These are phyloP conservation scores for Ctenicera cuprea DNA, from an alignment of 2,888 invertebrate species.

Conservation along the genomic window DNA sequence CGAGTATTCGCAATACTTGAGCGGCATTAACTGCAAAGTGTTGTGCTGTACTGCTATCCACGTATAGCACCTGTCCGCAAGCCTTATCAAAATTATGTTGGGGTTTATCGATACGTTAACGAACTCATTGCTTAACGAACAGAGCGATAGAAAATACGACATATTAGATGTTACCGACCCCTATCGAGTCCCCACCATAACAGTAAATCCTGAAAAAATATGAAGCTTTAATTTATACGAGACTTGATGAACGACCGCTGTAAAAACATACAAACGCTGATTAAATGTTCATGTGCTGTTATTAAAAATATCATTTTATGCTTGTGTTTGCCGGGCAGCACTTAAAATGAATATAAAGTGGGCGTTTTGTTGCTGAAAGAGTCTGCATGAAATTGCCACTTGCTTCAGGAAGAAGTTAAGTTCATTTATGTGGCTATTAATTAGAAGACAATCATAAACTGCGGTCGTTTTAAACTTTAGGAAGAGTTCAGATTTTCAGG, in stretches of 20 bases:
- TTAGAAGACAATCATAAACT: conserved; percentile 28
- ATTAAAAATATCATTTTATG: conserved; percentile 42
- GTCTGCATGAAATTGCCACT: conserved; percentile 19
- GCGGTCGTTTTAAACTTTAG: conserved; percentile 13
- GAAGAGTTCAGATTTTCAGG: conserved; percentile 2
- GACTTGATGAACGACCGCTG: conserved; percentile 40
- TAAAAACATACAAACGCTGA: conserved; percentile 40
- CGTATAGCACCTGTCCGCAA: conserved; percentile 1
- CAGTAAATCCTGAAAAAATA: conserved; percentile 32
- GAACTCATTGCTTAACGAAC: not conserved
- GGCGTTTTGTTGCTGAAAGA: conserved; percentile 14
- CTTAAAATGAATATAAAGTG: conserved; percentile 32
- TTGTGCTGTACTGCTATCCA: conserved; percentile 30
- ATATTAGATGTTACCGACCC: not conserved
- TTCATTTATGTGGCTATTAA: conserved; percentile 23
- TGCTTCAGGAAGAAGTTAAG: not conserved
- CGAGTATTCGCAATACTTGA: conserved; percentile 58
- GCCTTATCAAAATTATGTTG: conserved; percentile 1
- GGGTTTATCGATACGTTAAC: conserved; percentile 2
- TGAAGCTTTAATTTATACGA: conserved; percentile 36
- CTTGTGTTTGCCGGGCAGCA: conserved; percentile 24
- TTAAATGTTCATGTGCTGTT: conserved; percentile 43
- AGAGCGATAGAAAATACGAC: not conserved
- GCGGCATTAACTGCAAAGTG: conserved; percentile 34
- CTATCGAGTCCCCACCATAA: conserved; percentile 11